Evolutionary conservation across 1,140 invertebrate species (phyloP), one percentile per base, ranked within the genome.

Genomic region (Lethocerus indicus): DNA sequence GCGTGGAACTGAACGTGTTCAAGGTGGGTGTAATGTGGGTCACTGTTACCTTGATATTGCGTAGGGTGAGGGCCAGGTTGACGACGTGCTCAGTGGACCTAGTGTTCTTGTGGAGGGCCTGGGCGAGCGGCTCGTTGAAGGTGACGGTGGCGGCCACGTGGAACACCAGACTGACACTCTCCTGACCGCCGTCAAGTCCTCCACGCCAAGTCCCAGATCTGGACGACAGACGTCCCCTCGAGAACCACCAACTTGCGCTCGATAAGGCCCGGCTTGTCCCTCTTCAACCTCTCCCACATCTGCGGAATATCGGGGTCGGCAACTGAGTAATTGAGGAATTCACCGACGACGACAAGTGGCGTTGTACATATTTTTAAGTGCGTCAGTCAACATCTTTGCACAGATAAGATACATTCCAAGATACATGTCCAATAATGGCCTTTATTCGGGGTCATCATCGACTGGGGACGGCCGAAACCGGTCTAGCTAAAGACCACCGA

Each of bases 151-250:
- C 90, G 1, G 89, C 90, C 4, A 74, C 79, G 59, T 93, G 87
- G 61, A 93, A 87, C n/a, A 93, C 47, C 1, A 59, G 52, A 13
- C 52, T 24, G 2, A 59, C 56, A 9, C 55, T 50, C 14, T 55
- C 50, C 16, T 46, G 32, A 0, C 96, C 2, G 64, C 63, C 37
- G 75, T 68, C 57, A 82, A 75, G 69, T 97, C 90, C 16, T 72
- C 68, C 4, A 74, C 63, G 57, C 78, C 84, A 54, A 98, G 84
- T 4, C 92, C 94, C 27, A 98, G 65, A 50, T 87, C 81, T 12
- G 82, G 78, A 58, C 84, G 74, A 51, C 88, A 87, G 49, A 98
- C 84, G 63, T 98, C 93, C 6, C 94, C 93, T 76, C 73, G 35
- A 98, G 79, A 1, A 90, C 78, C 36, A 87, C 75, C 39, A 93